Conservation (phyloP, 2,888 invertebrate species). For the Ferrisia virgata region DNA sequence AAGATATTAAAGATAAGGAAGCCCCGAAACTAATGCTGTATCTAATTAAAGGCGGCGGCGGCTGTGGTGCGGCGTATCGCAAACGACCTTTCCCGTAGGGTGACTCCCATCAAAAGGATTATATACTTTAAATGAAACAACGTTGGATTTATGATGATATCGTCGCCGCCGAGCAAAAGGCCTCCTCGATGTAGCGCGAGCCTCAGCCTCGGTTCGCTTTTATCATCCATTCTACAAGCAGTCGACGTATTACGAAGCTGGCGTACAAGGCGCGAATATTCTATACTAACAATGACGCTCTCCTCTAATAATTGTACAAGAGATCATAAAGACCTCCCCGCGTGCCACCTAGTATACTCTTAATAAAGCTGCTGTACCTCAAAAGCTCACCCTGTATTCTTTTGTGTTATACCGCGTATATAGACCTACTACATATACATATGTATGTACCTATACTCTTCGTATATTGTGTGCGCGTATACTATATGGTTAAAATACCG, state of each 20-base stretch:
- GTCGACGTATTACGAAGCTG: not conserved
- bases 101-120: conserved; percentile 23
- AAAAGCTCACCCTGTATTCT: not conserved
- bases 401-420: not conserved
- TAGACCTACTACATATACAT: not conserved
- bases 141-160: conserved; percentile 27
- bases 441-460: too few species aligned
- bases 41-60: conserved; percentile 16
- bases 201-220: not conserved
- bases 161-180: conserved; percentile 25
- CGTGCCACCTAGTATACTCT: not conserved
- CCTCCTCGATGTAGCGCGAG: not conserved
- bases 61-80: too few species aligned
- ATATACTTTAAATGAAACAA: conserved; percentile 29
- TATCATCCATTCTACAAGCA: not conserved
- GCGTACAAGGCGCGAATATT: conserved; percentile 26
- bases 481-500: not conserved
- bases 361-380: not conserved
- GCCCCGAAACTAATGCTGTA: conserved; percentile 7
- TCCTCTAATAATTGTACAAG: conserved; percentile 19
- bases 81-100: conserved; percentile 6
- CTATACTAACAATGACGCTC: not conserved
- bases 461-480: too few species aligned
- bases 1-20: conserved; percentile 30
- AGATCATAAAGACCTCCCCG: conserved; percentile 19